These are phyloP conservation scores for Sceloporus tristichus DNA, from an alignment of 2,113 vertebrate genomes.

Conservation along the genomic window DNA sequence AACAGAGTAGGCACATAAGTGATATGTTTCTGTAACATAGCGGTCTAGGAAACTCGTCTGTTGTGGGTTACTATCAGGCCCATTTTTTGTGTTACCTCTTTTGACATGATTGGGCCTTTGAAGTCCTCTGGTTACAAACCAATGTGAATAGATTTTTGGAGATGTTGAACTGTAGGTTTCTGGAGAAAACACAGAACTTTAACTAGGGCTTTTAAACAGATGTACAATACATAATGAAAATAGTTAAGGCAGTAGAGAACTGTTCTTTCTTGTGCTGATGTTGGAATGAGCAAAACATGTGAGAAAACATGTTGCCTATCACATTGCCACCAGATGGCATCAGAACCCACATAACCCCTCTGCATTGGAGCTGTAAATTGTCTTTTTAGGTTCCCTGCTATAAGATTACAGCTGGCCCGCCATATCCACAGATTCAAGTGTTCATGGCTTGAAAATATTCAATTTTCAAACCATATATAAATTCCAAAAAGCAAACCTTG, in stretches of 20 bases:
- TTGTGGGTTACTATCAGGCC: neutral
- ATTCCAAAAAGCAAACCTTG: too few species aligned
- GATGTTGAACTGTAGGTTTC: neutral
- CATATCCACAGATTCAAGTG: too few species aligned
- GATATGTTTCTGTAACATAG: neutral
- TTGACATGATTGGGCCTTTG: neutral
- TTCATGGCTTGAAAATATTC: too few species aligned
- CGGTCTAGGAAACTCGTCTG: neutral
- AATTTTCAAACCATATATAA: too few species aligned
- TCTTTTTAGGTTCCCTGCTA: neutral
- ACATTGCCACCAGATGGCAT: constrained; percentile 54
- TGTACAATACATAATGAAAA: neutral
- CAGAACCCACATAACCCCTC: neutral
- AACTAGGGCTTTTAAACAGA: neutral
- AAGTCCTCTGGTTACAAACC: neutral
- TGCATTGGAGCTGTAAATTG: neutral
- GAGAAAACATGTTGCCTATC: neutral
- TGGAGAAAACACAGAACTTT: neutral
- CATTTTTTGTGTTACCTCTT: neutral
- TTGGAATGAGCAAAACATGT: neutral
- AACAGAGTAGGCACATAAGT: neutral
- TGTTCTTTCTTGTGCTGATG: neutral
- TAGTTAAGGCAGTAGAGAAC: neutral
- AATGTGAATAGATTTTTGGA: neutral
- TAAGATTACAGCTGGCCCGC: neutral